Base-by-base conservation (phyloP, 2,888 invertebrate genomes). In the Globia sparganii region DNA sequence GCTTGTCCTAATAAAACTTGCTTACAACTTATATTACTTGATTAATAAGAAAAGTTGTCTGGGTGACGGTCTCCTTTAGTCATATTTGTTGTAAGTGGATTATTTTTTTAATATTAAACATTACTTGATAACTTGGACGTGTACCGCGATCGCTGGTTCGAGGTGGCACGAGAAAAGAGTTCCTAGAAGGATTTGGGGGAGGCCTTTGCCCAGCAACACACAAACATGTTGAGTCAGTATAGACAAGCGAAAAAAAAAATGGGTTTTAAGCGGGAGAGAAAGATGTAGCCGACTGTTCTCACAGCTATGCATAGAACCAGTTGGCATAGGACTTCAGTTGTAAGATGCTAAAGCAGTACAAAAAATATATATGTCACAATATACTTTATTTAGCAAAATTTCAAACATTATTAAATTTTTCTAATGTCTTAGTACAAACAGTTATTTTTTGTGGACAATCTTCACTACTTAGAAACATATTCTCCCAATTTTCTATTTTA, bases 1-100 rank as follows among this genome's bases (percentile, higher is more conserved):
- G 78, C 81, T 86, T 87, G 75, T 79, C 83, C 81, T 86, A 91
- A 92, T 92, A 91, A 90, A 93, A 93, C 88, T 93, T 90, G 85
- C 73, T 65, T 65, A 75, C 71, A 90, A 91, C 88, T 89, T 90
- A 86, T 88, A 91, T 89, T 86, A 87, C 88, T 89, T 86, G 84
- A 85, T 88, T 90, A 89, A 91, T 91, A 88, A 88, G 87, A 87
- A 90, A 89, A 90, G 86, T 91, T 90, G 31, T 67, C 34, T 56
- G 28, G 56, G 53, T 84, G 65, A 66, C 49, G 46, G 43, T 76
- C 31, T 59, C 34, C 62, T 53, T 75, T 62, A 53, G n/a, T 72
- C 40, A 40, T 58, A 31, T 72, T 46, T 46, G 37, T 62, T 28
- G 1, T 75, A 56, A 34, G 56, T 56, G 25, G 11, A 4, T 43